Evolutionary conservation across 2,113 vertebrate genomes (phyloP), one percentile per base, ranked within the genome.

Genomic region (Osmerus eperlanus): DNA sequence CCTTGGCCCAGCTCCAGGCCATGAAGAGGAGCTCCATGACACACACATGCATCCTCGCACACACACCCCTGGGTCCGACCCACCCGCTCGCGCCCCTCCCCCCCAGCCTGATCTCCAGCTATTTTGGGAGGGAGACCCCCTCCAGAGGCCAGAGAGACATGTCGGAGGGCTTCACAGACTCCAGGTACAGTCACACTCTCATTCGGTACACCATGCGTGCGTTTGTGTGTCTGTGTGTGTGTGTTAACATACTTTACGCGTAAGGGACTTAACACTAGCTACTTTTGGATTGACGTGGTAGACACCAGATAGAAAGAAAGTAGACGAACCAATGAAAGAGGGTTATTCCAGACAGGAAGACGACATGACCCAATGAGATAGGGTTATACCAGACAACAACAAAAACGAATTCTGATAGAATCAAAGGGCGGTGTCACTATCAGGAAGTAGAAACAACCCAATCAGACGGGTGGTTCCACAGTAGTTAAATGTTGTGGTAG

Each of bases 1-100:
- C 92, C 21, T 69, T 94, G 76, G 91, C 93, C 0, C 91, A 92
- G 76, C 92, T 94, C 28, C 93, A 94, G 82, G 92, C 91, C 65
- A 85, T 92, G 84, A 94, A 92, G 75, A 80, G 82, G 25, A 84
- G 81, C 66, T 94, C 92, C 0, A 90, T 90, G 75, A 70, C 83
- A 0, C 85, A 86, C 47, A 71, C 84, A 47, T 47, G 41, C 41
- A 47, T 47, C 41, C 41, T 47, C 41, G 7, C 41, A 11, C 41
- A 47, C 41, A 9, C 41, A 12, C 41, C 41, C 41, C 41, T 47
- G 41, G 41, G 5, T 47, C 41, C 41, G 9, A 47, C 41, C 1
- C 41, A 47, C 41, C 41, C 41, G 14, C 83, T 82, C 13, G 79
- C 9, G 51, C 89, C 85, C 11, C 83, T 89, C 0, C 4, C 85